These are phyloP conservation scores for Drosophila dives DNA, from an alignment of 2,888 invertebrate species.

Conservation along the genomic window DNA sequence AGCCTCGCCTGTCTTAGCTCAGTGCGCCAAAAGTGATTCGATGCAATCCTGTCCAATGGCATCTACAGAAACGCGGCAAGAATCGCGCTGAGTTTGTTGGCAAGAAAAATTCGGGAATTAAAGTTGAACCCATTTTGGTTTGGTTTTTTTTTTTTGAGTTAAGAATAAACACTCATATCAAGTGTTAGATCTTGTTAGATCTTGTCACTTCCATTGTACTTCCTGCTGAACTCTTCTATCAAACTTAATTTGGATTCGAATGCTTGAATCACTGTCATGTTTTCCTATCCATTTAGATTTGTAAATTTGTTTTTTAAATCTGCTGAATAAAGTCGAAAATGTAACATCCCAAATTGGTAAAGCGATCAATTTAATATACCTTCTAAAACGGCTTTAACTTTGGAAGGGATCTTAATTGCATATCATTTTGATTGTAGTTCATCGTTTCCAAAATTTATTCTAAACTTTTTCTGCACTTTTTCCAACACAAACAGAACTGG, in stretches of 20 bases:
- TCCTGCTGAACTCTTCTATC: not conserved
- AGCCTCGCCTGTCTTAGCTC: conserved; percentile 4
- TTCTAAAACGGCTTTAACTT: too few species aligned
- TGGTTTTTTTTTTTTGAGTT: not conserved
- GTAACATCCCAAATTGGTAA: too few species aligned
- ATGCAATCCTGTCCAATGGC: conserved; percentile 42
- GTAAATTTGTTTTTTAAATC: too few species aligned
- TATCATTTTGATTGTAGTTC: not conserved
- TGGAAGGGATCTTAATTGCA: not conserved
- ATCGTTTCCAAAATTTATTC: not conserved
- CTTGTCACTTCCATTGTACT: not conserved
- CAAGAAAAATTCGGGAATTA: not conserved
- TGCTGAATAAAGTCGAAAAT: too few species aligned
- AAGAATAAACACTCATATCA: not conserved
- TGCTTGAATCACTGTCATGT: not conserved
- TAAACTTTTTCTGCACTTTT: not conserved
- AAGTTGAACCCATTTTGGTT: not conserved
- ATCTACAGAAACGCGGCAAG: conserved; percentile 23
- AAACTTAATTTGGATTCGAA: not conserved
- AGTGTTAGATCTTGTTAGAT: not conserved
- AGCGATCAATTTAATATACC: too few species aligned
- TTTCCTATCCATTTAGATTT: not conserved
- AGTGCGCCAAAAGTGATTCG: conserved; percentile 30
- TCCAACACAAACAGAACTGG: not conserved
- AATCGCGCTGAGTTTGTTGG: conserved; percentile 6